Conservation (phyloP, 2,113 vertebrate genomes). For the Podarcis muralis region DNA sequence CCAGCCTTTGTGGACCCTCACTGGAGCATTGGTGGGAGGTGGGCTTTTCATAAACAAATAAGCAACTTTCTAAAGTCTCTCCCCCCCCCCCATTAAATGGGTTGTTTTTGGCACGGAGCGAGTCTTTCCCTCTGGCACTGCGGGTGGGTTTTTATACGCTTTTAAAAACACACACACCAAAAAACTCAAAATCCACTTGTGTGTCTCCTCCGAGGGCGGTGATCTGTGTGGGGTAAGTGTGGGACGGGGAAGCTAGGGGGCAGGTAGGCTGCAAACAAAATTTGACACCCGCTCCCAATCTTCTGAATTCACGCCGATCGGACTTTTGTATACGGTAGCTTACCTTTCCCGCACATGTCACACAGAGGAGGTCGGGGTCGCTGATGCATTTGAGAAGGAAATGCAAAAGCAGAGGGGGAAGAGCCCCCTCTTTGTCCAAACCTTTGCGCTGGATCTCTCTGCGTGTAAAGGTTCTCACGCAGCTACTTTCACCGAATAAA, state of each 20-base stretch:
- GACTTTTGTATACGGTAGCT: slow-evolving; percentile 58
- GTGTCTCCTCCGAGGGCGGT: slow-evolving; percentile 6
- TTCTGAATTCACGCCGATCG: slow-evolving; percentile 29
- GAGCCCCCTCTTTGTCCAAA: not conserved
- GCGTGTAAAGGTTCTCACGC: not conserved
- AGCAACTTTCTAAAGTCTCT: slow-evolving; percentile 39
- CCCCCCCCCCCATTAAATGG: slow-evolving; percentile 9
- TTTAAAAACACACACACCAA: not conserved
- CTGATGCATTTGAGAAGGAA: not conserved
- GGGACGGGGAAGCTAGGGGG: not conserved
- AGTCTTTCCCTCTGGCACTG: slow-evolving; percentile 44
- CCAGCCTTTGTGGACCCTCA: slow-evolving; percentile 22
- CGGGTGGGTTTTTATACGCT: slow-evolving; percentile 43
- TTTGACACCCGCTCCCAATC: not conserved
- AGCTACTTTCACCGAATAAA: slow-evolving; percentile 41
- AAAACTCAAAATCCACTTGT: not conserved
- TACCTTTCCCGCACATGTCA: slow-evolving; percentile 67
- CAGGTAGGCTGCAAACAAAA: not conserved
- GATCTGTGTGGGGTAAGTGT: accelerated
- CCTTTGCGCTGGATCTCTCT: not conserved
- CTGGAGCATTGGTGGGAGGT: slow-evolving; percentile 43
- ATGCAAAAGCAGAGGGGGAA: slow-evolving; percentile 35
- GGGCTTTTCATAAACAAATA: slow-evolving; percentile 39
- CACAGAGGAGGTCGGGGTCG: slow-evolving; percentile 62
- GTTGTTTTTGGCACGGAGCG: slow-evolving; percentile 8